These are phyloP conservation scores for Calvadosia cruxmelitensis DNA, from an alignment of 30 jellyfish, hydroid and myxozoan species.

Conservation along the genomic window DNA sequence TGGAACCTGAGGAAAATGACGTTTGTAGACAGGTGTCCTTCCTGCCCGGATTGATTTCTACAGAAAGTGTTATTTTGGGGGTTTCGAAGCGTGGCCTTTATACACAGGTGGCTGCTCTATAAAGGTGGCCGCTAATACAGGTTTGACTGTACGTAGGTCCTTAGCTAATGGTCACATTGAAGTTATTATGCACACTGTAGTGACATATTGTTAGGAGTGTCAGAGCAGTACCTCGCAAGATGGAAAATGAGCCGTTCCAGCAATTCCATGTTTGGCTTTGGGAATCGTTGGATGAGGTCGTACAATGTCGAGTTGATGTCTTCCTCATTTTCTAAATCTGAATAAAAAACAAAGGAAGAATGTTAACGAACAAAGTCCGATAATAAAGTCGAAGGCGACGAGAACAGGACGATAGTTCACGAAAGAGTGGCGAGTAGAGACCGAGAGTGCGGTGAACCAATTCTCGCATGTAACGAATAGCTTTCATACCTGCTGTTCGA, in stretches of 20 bases:
- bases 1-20: too few relatives aligned
- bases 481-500: constrained; percentile 52
- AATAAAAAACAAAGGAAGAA: background rate
- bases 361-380: background rate
- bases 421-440: too few relatives aligned
- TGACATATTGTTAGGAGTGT: too few relatives aligned
- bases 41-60: too few relatives aligned
- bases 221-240: constrained; percentile 50
- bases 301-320: constrained; percentile 67
- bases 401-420: background rate
- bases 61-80: too few relatives aligned
- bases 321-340: constrained; percentile 49
- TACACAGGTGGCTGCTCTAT: too few relatives aligned
- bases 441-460: background rate
- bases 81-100: too few relatives aligned
- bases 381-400: background rate
- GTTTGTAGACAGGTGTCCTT: too few relatives aligned
- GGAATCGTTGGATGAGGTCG: constrained; percentile 63
- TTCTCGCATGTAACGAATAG: background rate
- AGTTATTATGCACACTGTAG: too few relatives aligned
- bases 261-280: constrained; percentile 55
- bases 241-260: constrained; percentile 52
- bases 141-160: too few relatives aligned
- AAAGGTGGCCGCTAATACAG: too few relatives aligned
- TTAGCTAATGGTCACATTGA: too few relatives aligned